A percentile compares a stretch with the other conserved stretches of the same genome.
Evolutionary conservation across 2,797 vertebrate species (phyloP).

Genomic region (Melanogrammus aeglefinus): DNA sequence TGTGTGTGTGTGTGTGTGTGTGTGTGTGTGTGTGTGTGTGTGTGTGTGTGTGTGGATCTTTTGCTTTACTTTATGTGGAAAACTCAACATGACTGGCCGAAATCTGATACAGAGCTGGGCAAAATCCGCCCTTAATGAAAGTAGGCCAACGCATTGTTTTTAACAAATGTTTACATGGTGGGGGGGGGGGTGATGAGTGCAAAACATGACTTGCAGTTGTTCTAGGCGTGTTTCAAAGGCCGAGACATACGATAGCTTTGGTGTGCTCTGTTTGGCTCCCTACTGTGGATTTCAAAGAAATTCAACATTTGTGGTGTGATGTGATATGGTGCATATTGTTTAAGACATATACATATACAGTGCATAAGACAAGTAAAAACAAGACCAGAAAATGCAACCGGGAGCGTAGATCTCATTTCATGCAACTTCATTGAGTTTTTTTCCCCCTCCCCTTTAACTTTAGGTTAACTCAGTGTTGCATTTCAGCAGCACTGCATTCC

Average conservation of each 20-base stretch:
- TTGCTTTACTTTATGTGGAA: neutral
- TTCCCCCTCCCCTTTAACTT: constrained; percentile 7
- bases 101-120: constrained; percentile 34
- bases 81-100: neutral
- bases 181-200: neutral
- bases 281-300: neutral
- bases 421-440: neutral
- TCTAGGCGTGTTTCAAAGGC: neutral
- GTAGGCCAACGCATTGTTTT: neutral
- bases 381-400: neutral
- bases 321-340: neutral
- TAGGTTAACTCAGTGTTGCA: constrained; percentile 8
- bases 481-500: constrained; percentile 44
- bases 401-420: neutral
- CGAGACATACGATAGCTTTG: constrained; percentile 5
- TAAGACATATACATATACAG: too few species aligned
- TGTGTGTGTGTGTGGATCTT: constrained; percentile 13
- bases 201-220: neutral
- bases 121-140: constrained; percentile 38
- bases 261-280: constrained; percentile 20
- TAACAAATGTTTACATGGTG: neutral
- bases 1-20: constrained; percentile 20
- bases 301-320: neutral
- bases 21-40: constrained; percentile 12
- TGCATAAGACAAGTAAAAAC: neutral